Conservation (phyloP, 2,888 invertebrate genomes). For the Oeneis ivallda region DNA sequence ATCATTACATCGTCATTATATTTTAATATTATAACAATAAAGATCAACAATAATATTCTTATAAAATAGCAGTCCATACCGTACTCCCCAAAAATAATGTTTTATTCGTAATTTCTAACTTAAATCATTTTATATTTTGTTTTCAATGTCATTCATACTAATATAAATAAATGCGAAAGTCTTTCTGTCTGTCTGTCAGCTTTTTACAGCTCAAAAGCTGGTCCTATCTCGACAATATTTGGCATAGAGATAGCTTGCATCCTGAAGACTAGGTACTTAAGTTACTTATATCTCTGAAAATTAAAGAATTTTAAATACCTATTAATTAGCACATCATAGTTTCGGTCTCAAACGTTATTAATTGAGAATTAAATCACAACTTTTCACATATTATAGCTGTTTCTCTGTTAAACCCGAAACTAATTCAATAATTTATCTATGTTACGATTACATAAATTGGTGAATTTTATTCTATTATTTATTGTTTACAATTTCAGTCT, state of each 20-base stretch:
- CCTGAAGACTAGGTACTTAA: too few relatives aligned
- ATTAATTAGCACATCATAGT: background rate
- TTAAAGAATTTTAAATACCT: background rate
- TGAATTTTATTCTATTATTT: background rate
- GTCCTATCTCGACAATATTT: too few relatives aligned
- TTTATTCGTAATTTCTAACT: background rate
- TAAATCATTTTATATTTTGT: too few relatives aligned
- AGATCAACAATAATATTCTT: slow-evolving; percentile 33
- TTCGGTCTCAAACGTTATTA: too few relatives aligned
- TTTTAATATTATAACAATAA: slow-evolving; percentile 28
- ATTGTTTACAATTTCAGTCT: slow-evolving; percentile 27
- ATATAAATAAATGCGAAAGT: too few relatives aligned
- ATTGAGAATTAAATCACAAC: too few relatives aligned
- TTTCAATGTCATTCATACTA: too few relatives aligned
- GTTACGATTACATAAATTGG: background rate
- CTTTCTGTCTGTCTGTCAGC: too few relatives aligned
- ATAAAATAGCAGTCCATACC: slow-evolving; percentile 26
- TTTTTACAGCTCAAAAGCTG: too few relatives aligned
- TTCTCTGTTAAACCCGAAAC: background rate
- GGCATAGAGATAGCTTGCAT: too few relatives aligned
- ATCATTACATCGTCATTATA: slow-evolving; percentile 33
- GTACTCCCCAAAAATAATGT: slow-evolving; percentile 33
- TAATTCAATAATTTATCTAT: background rate
- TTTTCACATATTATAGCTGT: too few relatives aligned
- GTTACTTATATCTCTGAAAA: too few relatives aligned